These are phyloP conservation scores for Ailuropoda melanoleuca DNA, from an alignment of 2,113 vertebrate genomes.

Conservation along the genomic window DNA sequence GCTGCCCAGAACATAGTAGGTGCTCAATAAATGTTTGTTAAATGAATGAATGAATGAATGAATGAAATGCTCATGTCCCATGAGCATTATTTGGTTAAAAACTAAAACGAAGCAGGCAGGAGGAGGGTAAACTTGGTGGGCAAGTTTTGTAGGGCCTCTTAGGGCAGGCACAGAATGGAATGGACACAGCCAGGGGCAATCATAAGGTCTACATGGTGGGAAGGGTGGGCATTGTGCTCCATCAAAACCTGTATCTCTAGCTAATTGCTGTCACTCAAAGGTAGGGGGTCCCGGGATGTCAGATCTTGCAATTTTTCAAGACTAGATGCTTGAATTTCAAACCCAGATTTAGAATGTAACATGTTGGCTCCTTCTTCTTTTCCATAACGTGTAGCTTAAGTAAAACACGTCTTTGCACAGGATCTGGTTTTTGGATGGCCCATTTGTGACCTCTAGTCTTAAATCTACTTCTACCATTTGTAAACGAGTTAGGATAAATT, in stretches of 20 bases:
- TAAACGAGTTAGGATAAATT: neutral
- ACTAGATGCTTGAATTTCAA: neutral
- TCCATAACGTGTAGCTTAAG: neutral
- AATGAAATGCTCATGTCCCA: neutral
- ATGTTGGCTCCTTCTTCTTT: neutral
- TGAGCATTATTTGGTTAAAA: neutral
- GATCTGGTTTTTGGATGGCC: neutral
- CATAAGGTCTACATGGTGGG: neutral
- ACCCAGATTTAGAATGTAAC: neutral
- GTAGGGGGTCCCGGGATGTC: neutral
- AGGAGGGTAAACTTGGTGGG: neutral
- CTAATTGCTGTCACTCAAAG: neutral
- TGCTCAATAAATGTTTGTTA: neutral
- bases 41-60: neutral
- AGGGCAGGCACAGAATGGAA: neutral
- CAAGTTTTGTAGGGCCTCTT: neutral
- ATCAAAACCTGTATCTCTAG: neutral
- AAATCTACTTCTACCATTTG: neutral
- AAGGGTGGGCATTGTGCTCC: neutral
- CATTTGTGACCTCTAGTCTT: neutral
- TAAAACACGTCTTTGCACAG: neutral
- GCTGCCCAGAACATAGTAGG: neutral
- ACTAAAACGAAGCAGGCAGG: neutral
- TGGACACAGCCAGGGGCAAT: neutral
- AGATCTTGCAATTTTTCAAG: neutral